Evolutionary conservation across 2,888 invertebrate species (phyloP).

Genomic region (Ectropis crepuscularia): DNA sequence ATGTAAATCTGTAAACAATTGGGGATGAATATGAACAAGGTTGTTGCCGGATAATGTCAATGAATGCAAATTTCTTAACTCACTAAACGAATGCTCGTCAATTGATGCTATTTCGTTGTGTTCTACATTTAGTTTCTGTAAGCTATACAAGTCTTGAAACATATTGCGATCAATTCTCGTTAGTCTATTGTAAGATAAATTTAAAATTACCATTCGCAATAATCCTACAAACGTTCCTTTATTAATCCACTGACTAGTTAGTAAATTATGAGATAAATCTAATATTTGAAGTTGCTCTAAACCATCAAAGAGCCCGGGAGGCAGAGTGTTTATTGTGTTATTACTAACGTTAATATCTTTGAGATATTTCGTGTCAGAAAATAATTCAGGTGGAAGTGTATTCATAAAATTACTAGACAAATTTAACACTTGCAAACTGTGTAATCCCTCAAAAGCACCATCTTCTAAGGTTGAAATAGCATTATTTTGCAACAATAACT

Average conservation of each 20-base stretch:
- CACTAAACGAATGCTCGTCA: conserved; percentile 89
- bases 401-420: conserved; percentile 91
- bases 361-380: conserved; percentile 87
- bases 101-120: conserved; percentile 88
- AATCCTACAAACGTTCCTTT: conserved; percentile 90
- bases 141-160: conserved; percentile 89
- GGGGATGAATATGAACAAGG: conserved; percentile 86
- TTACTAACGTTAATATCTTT: conserved; percentile 89
- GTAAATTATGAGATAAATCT: conserved; percentile 89
- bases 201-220: conserved; percentile 89
- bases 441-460: conserved; percentile 88
- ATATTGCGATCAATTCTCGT: conserved; percentile 88
- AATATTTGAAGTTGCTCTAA: conserved; percentile 89
- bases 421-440: conserved; percentile 88
- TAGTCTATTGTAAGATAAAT: conserved; percentile 89
- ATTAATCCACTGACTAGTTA: conserved; percentile 90
- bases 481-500: conserved; percentile 90
- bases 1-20: conserved; percentile 89
- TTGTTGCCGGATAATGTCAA: conserved; percentile 90
- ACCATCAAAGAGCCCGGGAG: conserved; percentile 89
- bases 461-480: conserved; percentile 89
- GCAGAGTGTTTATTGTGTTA: conserved; percentile 90
- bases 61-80: conserved; percentile 90
- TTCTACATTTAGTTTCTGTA: conserved; percentile 90
- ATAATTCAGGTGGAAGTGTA: conserved; percentile 90